Evolutionary conservation across 2,797 vertebrate genomes (phyloP).

Genomic region (Scleropages formosus): DNA sequence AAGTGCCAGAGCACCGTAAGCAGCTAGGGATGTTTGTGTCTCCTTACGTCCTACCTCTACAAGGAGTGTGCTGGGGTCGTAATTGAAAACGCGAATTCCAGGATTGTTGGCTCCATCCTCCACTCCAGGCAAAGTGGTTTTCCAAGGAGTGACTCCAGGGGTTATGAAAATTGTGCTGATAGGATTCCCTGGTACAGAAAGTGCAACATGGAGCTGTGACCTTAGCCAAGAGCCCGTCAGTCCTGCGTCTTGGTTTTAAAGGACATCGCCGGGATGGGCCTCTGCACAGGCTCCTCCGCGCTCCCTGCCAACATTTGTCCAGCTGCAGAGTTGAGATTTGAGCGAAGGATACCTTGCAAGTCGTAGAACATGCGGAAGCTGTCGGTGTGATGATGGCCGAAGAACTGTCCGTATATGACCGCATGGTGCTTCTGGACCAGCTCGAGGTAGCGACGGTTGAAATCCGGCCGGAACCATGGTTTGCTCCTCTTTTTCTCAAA

Average conservation of each 20-base stretch:
- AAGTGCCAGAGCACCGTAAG: too few relatives aligned
- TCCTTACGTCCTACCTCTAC: slow-evolving; percentile 72
- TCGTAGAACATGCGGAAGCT: slow-evolving; percentile 89
- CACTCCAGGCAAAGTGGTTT: slow-evolving; percentile 89
- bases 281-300: not conserved
- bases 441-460: slow-evolving; percentile 77
- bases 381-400: slow-evolving; percentile 93
- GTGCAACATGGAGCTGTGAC: too few relatives aligned
- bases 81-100: slow-evolving; percentile 82
- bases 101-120: slow-evolving; percentile 91
- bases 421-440: slow-evolving; percentile 76
- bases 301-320: not conserved
- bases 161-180: slow-evolving; percentile 83
- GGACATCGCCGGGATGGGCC: not conserved
- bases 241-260: too few relatives aligned
- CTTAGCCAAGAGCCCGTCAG: too few relatives aligned
- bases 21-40: too few relatives aligned
- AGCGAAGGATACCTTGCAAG: slow-evolving; percentile 50
- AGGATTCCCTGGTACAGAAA: slow-evolving; percentile 66
- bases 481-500: slow-evolving; percentile 88
- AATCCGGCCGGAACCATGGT: slow-evolving; percentile 78
- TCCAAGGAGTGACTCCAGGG: slow-evolving; percentile 91
- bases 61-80: slow-evolving; percentile 76
- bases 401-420: slow-evolving; percentile 86
- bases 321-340: not conserved